Percentiles rank a stretch among this genome's conserved stretches.
These are phyloP conservation scores for Sisyra terminalis DNA, from an alignment of 2,888 invertebrate species.

Conservation along the genomic window DNA sequence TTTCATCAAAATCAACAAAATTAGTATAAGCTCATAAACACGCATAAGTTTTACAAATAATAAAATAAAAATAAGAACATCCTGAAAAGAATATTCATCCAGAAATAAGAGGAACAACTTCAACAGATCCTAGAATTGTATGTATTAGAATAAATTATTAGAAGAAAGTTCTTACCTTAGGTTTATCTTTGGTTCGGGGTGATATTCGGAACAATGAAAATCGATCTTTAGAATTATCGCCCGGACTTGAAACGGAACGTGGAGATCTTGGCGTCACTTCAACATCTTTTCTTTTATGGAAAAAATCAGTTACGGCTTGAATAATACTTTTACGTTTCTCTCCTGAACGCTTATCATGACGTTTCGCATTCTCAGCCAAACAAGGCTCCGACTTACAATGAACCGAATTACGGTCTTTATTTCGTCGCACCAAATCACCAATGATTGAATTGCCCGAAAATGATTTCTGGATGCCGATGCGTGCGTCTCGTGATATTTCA, in stretches of 20 bases:
- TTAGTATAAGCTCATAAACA: too few relatives aligned
- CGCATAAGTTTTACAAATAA: too few relatives aligned
- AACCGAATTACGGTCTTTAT: constrained; percentile 11
- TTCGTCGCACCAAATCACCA: constrained; percentile 7
- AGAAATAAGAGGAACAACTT: too few relatives aligned
- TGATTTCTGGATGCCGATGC: constrained; percentile 6
- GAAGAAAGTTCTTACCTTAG: constrained; percentile 41
- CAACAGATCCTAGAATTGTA: too few relatives aligned
- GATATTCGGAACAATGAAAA: constrained; percentile 42
- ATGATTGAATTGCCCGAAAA: constrained; percentile 8
- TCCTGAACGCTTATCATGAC: constrained; percentile 28
- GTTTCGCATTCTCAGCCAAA: constrained; percentile 20
- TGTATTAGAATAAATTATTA: too few relatives aligned
- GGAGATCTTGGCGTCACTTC: constrained; percentile 22
- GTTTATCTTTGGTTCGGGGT: constrained; percentile 42
- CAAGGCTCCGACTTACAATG: constrained; percentile 26
- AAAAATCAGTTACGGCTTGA: constrained; percentile 69
- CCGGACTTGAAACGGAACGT: constrained; percentile 15
- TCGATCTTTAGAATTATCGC: constrained; percentile 24
- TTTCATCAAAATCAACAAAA: too few relatives aligned
- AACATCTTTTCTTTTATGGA: constrained; percentile 53
- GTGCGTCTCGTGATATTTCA: constrained; percentile 15
- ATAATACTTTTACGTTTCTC: constrained; percentile 69
- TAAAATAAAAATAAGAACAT: too few relatives aligned
- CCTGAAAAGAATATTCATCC: too few relatives aligned